phyloP scores from a whole-genome alignment of 2,113 vertebrate genomes.

The Pongo abelii region DNA sequence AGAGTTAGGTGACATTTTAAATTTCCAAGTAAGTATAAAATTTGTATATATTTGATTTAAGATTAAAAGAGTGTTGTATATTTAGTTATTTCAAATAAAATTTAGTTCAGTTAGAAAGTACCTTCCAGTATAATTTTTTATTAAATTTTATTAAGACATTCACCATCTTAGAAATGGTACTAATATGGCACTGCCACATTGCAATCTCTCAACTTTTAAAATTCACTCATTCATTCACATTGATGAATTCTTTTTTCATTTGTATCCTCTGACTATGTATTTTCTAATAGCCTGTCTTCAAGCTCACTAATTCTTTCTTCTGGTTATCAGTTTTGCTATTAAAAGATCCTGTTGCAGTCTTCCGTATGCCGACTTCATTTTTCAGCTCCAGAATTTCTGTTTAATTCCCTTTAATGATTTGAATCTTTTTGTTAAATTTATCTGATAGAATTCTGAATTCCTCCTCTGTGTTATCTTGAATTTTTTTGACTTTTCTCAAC shows the following conservation, averaged over 20 bases:
- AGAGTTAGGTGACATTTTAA: background rate
- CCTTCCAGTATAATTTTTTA: background rate
- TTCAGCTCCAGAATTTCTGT: too few species aligned
- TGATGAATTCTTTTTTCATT: background rate
- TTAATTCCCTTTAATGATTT: too few species aligned
- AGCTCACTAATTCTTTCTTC: too few species aligned
- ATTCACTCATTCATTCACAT: background rate
- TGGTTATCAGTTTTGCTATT: too few species aligned
- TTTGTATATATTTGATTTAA: constrained; percentile 2
- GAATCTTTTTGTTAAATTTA: too few species aligned
- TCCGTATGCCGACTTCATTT: too few species aligned
- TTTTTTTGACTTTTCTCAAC: too few species aligned
- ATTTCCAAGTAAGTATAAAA: background rate
- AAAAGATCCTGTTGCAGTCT: too few species aligned
- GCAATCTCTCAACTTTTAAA: background rate
- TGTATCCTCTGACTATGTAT: too few species aligned
- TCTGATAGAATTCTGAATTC: too few species aligned
- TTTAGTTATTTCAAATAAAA: background rate
- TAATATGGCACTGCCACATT: background rate
- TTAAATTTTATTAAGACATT: background rate
- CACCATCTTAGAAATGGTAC: background rate
- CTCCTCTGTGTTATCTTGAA: too few species aligned
- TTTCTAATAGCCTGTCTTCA: too few species aligned
- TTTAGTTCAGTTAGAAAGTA: background rate
- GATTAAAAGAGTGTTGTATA: background rate